Evolutionary conservation across 2,888 invertebrate species (phyloP).

Genomic region (Aproaerema taeniolella): DNA sequence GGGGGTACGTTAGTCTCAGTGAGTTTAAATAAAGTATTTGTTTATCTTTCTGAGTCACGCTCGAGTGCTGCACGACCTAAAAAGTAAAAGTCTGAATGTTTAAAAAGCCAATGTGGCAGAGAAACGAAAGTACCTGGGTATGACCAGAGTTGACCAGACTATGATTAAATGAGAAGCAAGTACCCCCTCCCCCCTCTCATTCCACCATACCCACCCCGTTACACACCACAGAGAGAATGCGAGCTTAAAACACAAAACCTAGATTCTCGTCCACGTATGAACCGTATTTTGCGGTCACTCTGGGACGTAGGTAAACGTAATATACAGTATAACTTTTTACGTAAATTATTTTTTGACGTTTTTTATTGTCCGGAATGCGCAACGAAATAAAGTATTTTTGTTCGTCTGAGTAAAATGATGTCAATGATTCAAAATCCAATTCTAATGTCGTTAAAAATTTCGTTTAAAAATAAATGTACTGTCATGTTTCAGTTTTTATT

Average conservation of each 20-base stretch:
- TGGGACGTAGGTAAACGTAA: constrained; percentile 25
- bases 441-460: too few relatives aligned
- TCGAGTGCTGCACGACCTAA: constrained; percentile 34
- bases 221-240: constrained; percentile 19
- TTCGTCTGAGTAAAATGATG: too few relatives aligned
- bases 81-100: constrained; percentile 52
- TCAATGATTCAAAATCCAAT: too few relatives aligned
- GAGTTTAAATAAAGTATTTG: too few relatives aligned
- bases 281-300: constrained; percentile 39
- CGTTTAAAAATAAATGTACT: too few relatives aligned
- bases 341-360: too few relatives aligned
- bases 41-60: constrained; percentile 43
- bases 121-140: constrained; percentile 30
- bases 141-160: constrained; percentile 24
- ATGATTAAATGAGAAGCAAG: constrained; percentile 18
- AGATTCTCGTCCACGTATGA: constrained; percentile 33
- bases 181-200: too few relatives aligned
- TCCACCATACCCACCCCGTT: too few relatives aligned
- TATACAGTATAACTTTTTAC: too few relatives aligned
- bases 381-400: too few relatives aligned
- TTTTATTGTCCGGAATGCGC: too few relatives aligned
- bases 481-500: constrained; percentile 31
- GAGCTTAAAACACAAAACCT: constrained; percentile 30
- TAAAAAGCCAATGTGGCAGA: constrained; percentile 34
- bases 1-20: too few relatives aligned